Base-by-base conservation (phyloP, 2,888 invertebrate genomes). In the Perizoma affinitatum region DNA sequence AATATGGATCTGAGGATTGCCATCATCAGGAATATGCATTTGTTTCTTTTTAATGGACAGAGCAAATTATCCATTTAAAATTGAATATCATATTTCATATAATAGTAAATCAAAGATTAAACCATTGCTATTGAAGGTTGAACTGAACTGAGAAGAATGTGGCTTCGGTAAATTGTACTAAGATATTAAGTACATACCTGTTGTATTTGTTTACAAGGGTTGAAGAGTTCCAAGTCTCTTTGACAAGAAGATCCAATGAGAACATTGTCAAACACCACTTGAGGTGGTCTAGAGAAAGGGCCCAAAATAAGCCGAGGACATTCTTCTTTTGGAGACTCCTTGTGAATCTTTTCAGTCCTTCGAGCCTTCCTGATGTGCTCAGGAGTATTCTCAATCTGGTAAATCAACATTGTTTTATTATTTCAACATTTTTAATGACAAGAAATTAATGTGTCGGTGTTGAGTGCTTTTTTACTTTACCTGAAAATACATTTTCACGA, bases 261-360 rank as follows among this genome's bases (percentile, higher is more conserved):
- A 58, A 95, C 93, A 88, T 95, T 93, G 66, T 95, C 95, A 74
- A 96, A 96, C n/a, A 93, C 89, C 11, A 96, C 93, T 86, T 94
- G 94, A 4, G 95, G 94, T 69, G 93, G 94, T 57, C 92, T 86
- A n/a, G 94, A 93, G 83, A 96, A 96, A 1, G 95, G 95, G 8
- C 94, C 95, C 71, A 96, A 87, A 47, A 93, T 81, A 9, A 96
- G 90, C 47, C 90, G 82, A 38, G 93, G 90, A 33, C 85, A 80
- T 78, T 93, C 93, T 68, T 93, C 93, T 56, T 84, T 83, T 1
- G 88, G 84, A 8, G 77, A 75, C 35, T 76, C 76, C 43, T 82
- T 78, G 6, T 74, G 67, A 0, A 71, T 80, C 72, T 83, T 69
- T 82, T 88, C 70, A 66, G 80, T 62, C 69, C 84, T 83, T 71